Conservation (phyloP, 2,888 invertebrate genomes). For the Pseudococcus longispinus region DNA sequence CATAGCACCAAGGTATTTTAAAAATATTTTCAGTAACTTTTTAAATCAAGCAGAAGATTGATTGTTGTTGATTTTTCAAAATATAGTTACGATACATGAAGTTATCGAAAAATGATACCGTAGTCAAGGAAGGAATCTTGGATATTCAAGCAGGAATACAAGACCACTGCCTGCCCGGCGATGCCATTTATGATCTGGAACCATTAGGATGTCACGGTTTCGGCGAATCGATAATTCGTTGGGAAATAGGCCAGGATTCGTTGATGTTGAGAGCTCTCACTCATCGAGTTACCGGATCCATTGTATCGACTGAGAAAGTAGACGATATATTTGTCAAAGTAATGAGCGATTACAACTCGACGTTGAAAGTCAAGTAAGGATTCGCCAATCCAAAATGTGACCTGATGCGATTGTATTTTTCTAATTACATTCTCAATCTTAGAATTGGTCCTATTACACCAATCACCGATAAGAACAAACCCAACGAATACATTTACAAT, state of each 20-base stretch:
- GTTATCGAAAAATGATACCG: slow-evolving; percentile 55
- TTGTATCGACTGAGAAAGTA: slow-evolving; percentile 66
- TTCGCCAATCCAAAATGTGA: slow-evolving; percentile 65
- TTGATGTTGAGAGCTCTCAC: slow-evolving; percentile 66
- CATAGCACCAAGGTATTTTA: slow-evolving; percentile 70
- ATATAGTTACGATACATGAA: slow-evolving; percentile 58
- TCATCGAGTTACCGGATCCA: slow-evolving; percentile 67
- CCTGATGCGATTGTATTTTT: not conserved
- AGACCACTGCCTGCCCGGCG: slow-evolving; percentile 75
- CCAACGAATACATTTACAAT: slow-evolving; percentile 62
- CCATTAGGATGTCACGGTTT: slow-evolving; percentile 86
- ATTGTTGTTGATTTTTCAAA: not conserved
- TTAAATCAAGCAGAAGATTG: not conserved
- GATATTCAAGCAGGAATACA: slow-evolving; percentile 59
- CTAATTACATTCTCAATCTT: slow-evolving; percentile 61
- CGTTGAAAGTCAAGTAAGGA: slow-evolving; percentile 64
- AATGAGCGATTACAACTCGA: slow-evolving; percentile 50
- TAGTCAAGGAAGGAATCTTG: slow-evolving; percentile 58
- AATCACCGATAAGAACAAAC: slow-evolving; percentile 60
- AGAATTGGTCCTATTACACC: slow-evolving; percentile 61
- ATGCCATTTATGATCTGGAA: slow-evolving; percentile 73
- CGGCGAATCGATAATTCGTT: slow-evolving; percentile 66
- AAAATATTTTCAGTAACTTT: not conserved
- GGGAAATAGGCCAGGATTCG: slow-evolving; percentile 62
- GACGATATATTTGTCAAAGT: slow-evolving; percentile 65